Evolutionary conservation across 1,140 invertebrate genomes (phyloP), one percentile per base, ranked within the genome.

Genomic region (Harlomillsia oculata): DNA sequence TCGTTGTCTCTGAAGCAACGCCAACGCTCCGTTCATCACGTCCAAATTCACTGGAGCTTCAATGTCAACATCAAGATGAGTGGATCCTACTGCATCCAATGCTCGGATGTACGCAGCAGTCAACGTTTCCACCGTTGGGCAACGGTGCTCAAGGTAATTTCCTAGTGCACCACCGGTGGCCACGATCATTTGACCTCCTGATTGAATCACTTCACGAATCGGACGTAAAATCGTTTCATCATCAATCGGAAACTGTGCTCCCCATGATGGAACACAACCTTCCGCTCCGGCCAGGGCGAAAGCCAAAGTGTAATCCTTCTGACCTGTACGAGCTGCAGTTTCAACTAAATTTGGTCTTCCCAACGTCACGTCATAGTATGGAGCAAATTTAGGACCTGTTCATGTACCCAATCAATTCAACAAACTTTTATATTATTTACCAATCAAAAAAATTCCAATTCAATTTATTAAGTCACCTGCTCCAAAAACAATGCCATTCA

Each of bases 1-100:
- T 26, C 62, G 32, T 48, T 59, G 44, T 14, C 28, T 32, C 53
- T 66, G 63, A 3, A 67, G 32, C 23, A 48, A 46, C 13, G 57
- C 54, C 53, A 67, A 62, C 6, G 66, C 61, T 37, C 34, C 14
- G 20, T 57, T 64, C 18, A 67, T 53, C 5, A 44, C 34, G 36
- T 67, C 53, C 0, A 62, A 13, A 36, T 56, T 36, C 8, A 67
- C 48, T 11, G 63, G 52, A 32, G 66, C 61, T 54, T 67, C 65
- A 21, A 67, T 59, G 41, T 67, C 66, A 29, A 67, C 55, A 41
- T 67, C 66, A 14, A 67, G 23, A 46, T 67, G 64, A 14, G 20
- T 62, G 2, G 53, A 50, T 28, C 49, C 52, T 0, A 64, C 60
- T 20, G 50, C 53, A 43, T 66, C 61, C 18, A 63, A 23, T 21